These are phyloP conservation scores for Sylvilagus bachmani DNA, from an alignment of 2,113 vertebrate species.

Conservation along the genomic window DNA sequence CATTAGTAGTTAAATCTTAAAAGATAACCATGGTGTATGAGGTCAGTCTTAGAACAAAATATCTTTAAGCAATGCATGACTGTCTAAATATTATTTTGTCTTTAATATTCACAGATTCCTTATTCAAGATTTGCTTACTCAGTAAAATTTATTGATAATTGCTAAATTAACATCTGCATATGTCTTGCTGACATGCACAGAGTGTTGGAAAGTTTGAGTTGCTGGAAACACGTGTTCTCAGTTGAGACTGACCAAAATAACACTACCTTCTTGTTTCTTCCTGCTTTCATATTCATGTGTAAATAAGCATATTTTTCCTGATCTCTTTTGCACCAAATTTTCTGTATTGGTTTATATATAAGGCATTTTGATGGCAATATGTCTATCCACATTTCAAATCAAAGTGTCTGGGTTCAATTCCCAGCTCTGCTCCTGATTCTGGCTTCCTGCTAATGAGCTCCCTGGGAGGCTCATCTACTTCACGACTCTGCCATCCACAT, in stretches of 20 bases:
- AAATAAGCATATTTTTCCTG: not conserved
- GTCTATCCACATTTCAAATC: not conserved
- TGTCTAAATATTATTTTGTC: not conserved
- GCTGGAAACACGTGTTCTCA: not conserved
- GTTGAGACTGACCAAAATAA: not conserved
- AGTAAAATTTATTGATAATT: not conserved
- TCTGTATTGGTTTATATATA: not conserved
- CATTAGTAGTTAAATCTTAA: too few relatives aligned
- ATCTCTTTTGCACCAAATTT: not conserved
- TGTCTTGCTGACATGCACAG: not conserved
- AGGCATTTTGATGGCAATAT: too few relatives aligned
- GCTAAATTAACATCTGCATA: not conserved
- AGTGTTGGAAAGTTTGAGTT: not conserved
- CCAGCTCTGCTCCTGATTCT: too few relatives aligned
- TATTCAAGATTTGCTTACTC: not conserved
- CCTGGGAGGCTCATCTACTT: too few relatives aligned
- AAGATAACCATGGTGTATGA: too few relatives aligned
- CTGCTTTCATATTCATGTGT: not conserved
- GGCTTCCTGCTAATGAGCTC: too few relatives aligned
- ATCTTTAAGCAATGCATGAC: too few relatives aligned
- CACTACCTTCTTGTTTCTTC: not conserved
- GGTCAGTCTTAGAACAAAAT: too few relatives aligned
- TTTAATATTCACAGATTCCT: not conserved
- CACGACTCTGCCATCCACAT: too few relatives aligned
- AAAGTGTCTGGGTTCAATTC: too few relatives aligned